Base-by-base conservation (phyloP, 1,140 invertebrate genomes). In the Armadillidium nasatum region DNA sequence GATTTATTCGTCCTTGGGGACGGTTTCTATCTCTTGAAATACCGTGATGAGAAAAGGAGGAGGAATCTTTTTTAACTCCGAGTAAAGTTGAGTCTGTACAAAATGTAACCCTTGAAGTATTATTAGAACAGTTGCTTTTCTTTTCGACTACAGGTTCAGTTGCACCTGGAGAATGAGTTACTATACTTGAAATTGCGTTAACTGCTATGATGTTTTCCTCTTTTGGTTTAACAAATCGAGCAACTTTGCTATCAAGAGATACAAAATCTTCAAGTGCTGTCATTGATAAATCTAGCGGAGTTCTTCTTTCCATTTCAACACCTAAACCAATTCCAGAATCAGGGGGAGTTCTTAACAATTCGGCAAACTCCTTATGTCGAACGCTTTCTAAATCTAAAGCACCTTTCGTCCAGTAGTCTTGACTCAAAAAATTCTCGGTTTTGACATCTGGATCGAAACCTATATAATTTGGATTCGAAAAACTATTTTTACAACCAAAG, bases 291-390 rank as follows among this genome's bases (percentile, higher is more conserved):
- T 80, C 79, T 15, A 78, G 75, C 33, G 79, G 79, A 13, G 79
- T 78, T 46, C 79, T 70, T 9, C 75, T 72, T 15, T 80, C 79
- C 79, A 80, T 80, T 54, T 80, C 79, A 7, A 80, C 79, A 1
- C 79, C 79, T 0, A 80, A 74, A 11, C 79, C 77, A 54, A 80
- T 80, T 22, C 79, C 79, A 10, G 79, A 80, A 70, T 80, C 79
- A 21, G 79, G 79, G 15, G 79, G 79, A 23, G 79, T 80, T 68
- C 77, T 76, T 13, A 80, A 45, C 23, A 80, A 70, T 70, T 80
- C 79, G 4, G 79, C 79, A 68, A 80, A 80, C 67, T 80, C 76
- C 60, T 80, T 80, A 71, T 80, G 79, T 2, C 79, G 44, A 15
- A 78, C 73, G 45, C 79, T 80, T 44, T 80, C 79, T 9, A 80